Conservation (phyloP, 2,113 vertebrate genomes). For the Larimichthys crocea region DNA sequence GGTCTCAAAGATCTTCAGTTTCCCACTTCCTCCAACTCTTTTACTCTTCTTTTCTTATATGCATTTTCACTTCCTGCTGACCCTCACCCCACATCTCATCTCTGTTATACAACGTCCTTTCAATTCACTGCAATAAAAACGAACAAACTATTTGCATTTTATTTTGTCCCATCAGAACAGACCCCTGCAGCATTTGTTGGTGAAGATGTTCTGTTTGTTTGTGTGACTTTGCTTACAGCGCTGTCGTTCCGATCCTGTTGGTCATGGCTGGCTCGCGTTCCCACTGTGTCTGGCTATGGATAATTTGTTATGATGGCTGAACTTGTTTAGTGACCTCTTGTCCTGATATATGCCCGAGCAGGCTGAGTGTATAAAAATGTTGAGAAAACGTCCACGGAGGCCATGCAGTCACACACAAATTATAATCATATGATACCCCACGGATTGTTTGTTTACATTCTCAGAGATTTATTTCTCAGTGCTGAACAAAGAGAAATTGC, state of each 20-base stretch:
- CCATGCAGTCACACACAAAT: constrained; percentile 54
- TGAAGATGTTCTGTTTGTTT: constrained; percentile 46
- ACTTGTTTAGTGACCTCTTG: constrained; percentile 68
- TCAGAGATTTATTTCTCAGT: constrained; percentile 64
- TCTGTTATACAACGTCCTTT: constrained; percentile 24
- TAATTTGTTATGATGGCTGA: constrained; percentile 63
- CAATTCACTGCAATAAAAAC: constrained; percentile 32
- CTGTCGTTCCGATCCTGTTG: neutral
- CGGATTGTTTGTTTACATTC: constrained; percentile 45
- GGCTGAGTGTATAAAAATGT: constrained; percentile 58
- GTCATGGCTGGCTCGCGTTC: constrained; percentile 41
- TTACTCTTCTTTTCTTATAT: constrained; percentile 18
- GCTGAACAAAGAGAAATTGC: constrained; percentile 22
- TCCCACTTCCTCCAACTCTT: constrained; percentile 57
- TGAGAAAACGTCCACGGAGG: constrained; percentile 53
- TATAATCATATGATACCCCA: constrained; percentile 36
- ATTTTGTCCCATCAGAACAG: neutral
- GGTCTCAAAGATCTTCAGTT: constrained; percentile 73
- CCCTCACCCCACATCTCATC: constrained; percentile 18
- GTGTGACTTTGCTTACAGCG: constrained; percentile 14
- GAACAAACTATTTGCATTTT: constrained; percentile 23
- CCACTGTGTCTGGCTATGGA: constrained; percentile 47
- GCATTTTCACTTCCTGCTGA: constrained; percentile 74
- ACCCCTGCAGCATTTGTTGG: constrained; percentile 50
- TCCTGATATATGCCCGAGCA: constrained; percentile 75